A percentile compares a stretch with the other conserved stretches of the same genome.
phyloP scores from a whole-genome alignment of 2,797 vertebrate genomes.

The Falco concolor region DNA sequence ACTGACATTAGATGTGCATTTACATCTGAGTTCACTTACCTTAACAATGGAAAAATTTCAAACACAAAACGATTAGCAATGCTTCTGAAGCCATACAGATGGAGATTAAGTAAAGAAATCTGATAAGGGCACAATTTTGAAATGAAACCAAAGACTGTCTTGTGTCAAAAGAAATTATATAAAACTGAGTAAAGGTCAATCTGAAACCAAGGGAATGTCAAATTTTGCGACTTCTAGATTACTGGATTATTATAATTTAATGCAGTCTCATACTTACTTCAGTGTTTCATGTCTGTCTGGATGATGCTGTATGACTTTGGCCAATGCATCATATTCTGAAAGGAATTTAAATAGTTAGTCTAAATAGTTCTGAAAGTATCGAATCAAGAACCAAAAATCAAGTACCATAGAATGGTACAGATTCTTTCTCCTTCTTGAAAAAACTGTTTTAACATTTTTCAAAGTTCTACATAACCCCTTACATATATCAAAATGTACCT shows the following conservation, averaged over 20 bases:
- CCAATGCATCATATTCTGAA: constrained; percentile 95
- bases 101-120: neutral
- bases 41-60: neutral
- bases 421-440: neutral
- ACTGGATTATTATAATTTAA: neutral
- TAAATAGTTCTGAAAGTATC: neutral
- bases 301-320: constrained; percentile 96
- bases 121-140: neutral
- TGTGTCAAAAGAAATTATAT: neutral
- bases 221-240: neutral
- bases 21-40: neutral
- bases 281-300: constrained; percentile 95
- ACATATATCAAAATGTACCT: neutral
- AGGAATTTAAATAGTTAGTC: neutral
- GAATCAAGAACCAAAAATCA: neutral
- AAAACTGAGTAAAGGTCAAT: neutral
- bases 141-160: neutral
- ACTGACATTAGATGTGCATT: neutral
- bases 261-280: constrained; percentile 81
- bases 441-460: neutral
- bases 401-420: neutral
- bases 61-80: neutral
- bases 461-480: neutral
- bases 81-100: neutral
- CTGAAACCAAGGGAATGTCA: neutral